A percentile compares a stretch with the other conserved stretches of the same genome.
phyloP scores from a whole-genome alignment of 2,113 vertebrate genomes.

The Seriola dumerili region DNA sequence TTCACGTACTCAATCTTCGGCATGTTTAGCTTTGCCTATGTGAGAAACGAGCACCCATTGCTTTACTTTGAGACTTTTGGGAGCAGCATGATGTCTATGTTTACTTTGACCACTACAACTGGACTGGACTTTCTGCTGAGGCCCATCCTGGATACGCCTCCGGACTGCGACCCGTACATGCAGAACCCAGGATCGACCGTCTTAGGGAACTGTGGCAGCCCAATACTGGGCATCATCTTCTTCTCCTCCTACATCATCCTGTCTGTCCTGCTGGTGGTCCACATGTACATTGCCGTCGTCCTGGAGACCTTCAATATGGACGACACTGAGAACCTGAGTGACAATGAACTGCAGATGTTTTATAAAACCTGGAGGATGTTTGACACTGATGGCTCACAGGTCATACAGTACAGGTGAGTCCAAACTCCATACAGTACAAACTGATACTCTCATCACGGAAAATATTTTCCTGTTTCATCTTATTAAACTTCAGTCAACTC shows the following conservation, averaged over 20 bases:
- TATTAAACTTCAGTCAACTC: too few relatives aligned
- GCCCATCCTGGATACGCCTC: slow-evolving; percentile 86
- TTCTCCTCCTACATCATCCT: slow-evolving; percentile 91
- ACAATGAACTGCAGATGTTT: slow-evolving; percentile 94
- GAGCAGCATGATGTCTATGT: slow-evolving; percentile 93
- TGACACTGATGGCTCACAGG: slow-evolving; percentile 90
- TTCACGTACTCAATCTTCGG: slow-evolving; percentile 94
- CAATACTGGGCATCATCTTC: slow-evolving; percentile 87
- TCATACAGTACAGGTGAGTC: slow-evolving; percentile 82
- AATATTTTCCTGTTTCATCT: too few relatives aligned
- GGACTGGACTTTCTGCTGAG: slow-evolving; percentile 89
- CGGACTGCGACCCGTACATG: slow-evolving; percentile 86
- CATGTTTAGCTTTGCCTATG: slow-evolving; percentile 92
- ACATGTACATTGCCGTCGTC: slow-evolving; percentile 94
- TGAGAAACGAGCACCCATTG: slow-evolving; percentile 84
- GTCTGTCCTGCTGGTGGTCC: slow-evolving; percentile 91
- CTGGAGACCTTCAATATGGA: slow-evolving; percentile 92
- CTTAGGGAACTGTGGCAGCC: slow-evolving; percentile 87
- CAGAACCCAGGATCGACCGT: slow-evolving; percentile 85
- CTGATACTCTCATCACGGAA: too few relatives aligned
- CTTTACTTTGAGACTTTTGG: slow-evolving; percentile 95
- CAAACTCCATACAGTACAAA: too few relatives aligned
- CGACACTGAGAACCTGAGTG: slow-evolving; percentile 86
- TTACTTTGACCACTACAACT: slow-evolving; percentile 87
- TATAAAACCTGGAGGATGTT: slow-evolving; percentile 95